These are phyloP conservation scores for Sclerodermus sp. DNA, from an alignment of 2,888 invertebrate genomes.

Conservation along the genomic window DNA sequence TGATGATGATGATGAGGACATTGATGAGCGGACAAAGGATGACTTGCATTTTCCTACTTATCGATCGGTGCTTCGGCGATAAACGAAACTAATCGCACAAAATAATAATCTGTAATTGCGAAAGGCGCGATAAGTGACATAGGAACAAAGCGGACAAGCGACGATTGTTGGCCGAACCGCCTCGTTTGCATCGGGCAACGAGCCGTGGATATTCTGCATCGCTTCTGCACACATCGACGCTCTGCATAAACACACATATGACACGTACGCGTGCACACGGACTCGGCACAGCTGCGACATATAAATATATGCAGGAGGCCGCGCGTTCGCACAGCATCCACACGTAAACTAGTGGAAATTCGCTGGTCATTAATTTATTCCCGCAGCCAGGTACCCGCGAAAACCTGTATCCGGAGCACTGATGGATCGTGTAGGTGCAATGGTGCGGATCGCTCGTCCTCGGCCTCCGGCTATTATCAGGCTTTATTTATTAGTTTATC, in stretches of 20 bases:
- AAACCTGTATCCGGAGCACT: slow-evolving; percentile 24
- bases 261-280: not conserved
- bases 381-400: slow-evolving; percentile 24
- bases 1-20: no score
- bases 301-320: not conserved
- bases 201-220: not conserved
- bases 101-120: slow-evolving; percentile 8
- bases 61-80: not conserved
- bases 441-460: slow-evolving; percentile 18
- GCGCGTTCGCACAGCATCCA: not conserved
- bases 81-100: slow-evolving; percentile 14
- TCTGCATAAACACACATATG: not conserved
- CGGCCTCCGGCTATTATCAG: not conserved
- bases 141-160: slow-evolving; percentile 4
- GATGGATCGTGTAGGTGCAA: slow-evolving; percentile 24
- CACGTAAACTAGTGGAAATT: slow-evolving; percentile 20
- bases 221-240: not conserved
- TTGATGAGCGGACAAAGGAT: no score
- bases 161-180: not conserved
- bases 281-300: no score
- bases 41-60: no score
- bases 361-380: slow-evolving; percentile 34
- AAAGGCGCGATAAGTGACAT: slow-evolving; percentile 6
- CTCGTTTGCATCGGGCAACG: not conserved
- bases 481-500: not conserved